Conservation (phyloP, 1,140 invertebrate species). For the Apolygus lucorum region DNA sequence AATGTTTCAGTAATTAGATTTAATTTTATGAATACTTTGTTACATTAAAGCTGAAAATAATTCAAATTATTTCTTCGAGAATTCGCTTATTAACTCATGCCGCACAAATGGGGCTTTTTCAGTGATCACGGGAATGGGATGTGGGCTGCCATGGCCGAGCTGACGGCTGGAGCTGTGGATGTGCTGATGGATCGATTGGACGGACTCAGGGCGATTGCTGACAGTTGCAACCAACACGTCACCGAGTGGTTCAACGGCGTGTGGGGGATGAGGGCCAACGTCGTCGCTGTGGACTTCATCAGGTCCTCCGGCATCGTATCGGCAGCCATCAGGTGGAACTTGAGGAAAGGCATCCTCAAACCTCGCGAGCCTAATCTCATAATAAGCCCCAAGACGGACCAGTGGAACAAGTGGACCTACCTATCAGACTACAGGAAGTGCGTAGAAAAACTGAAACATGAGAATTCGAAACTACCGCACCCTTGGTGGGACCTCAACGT, state of each 20-base stretch:
- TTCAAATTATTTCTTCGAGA: not conserved
- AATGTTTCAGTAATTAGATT: not conserved
- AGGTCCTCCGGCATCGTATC: slow-evolving; percentile 48
- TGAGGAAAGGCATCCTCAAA: too few relatives aligned
- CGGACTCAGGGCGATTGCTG: slow-evolving; percentile 44
- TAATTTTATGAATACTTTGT: not conserved
- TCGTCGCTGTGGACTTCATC: slow-evolving; percentile 54
- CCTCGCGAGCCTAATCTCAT: too few relatives aligned
- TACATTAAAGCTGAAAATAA: not conserved
- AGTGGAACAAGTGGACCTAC: too few relatives aligned
- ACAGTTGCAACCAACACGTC: slow-evolving; percentile 46
- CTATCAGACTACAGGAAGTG: too few relatives aligned
- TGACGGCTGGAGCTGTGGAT: slow-evolving; percentile 48
- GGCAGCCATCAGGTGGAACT: slow-evolving; percentile 48
- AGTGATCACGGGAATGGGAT: too few relatives aligned
- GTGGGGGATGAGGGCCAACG: slow-evolving; percentile 48
- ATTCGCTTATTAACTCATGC: not conserved
- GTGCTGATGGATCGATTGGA: slow-evolving; percentile 43
- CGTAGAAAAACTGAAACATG: too few relatives aligned
- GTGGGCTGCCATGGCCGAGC: slow-evolving; percentile 53
- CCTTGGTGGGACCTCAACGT: too few relatives aligned
- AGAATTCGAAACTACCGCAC: too few relatives aligned
- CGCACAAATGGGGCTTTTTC: not conserved
- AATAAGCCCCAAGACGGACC: too few relatives aligned
- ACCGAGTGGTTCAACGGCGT: slow-evolving; percentile 46